Base-by-base conservation (phyloP, 2,888 invertebrate species). In the Epinotia bilunana region DNA sequence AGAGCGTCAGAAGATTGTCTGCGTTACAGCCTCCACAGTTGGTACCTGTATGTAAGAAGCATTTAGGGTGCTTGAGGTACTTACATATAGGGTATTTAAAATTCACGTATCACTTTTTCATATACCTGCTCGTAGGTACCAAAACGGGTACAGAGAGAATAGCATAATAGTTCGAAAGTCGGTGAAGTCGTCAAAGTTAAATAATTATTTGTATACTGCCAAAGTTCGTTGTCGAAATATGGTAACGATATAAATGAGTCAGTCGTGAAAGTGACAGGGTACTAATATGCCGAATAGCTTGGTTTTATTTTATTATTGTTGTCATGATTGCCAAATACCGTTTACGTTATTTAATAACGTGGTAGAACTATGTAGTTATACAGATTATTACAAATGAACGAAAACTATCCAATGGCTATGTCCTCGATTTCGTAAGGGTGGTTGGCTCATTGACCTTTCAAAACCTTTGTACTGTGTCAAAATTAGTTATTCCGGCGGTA, bases 401-500 rank as follows among this genome's bases (percentile, higher is more conserved):
- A 28, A 28, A 28, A 28, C 3, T 28, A 3, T 55, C 18, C 23
- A 58, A 12, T 3, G 6, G 46, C 16, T 20, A 49, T 53, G 18
- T 4, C 12, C 5, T 43, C 62, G 20, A 20, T 64, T 73, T 67
- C 67, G 16, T 46, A 55, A 23, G 57, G 20, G 69, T 80, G 82
- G 83, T 80, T 80, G 78, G 83, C 79, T 64, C 75, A 75, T 87
- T 87, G 78, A 88, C 87, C 87, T 81, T 80, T 79, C 72, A 78
- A 80, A 79, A 71, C 79, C 83, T 83, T 87, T 87, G 86, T 86
- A 78, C 79, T 80, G 79, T 81, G 77, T 78, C 82, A 81, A 87
- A 73, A 88, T 88, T 84, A 84, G 87, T 84, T 78, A 89, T 88
- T 88, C 84, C 84, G 83, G 84, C 83, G 83, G 82, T 79, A 77